Base-by-base conservation (phyloP, 2,113 vertebrate species). In the Alligator sinensis region DNA sequence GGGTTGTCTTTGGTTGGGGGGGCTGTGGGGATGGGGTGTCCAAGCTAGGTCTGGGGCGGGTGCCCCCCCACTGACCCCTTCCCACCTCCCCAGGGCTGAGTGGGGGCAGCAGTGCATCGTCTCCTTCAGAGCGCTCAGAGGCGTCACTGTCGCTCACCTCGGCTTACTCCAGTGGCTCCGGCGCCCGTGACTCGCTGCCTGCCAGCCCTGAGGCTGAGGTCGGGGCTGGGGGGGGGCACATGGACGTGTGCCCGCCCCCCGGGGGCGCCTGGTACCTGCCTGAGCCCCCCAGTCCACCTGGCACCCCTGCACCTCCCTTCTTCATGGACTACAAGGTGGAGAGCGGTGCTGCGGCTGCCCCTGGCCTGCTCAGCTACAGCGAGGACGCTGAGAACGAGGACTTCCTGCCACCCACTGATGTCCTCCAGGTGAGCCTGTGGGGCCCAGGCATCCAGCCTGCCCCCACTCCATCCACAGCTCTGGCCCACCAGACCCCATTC, bases 31-130 rank as follows among this genome's bases (percentile, higher is more conserved):
- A 18, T 18, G 18, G 12, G 59, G 59, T 18, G 59, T 98, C 98
- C 0, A 98, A 98, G 77, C 97, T 98, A 97, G 9, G 89, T 97
- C 96, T 94, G 98, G 0, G 97, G 98, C 13, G 98, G 98, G 0
- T 95, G 98, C 0, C 98, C 98, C 98, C 98, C 98, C 0, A 98
- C 98, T 75, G 99, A 99, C 96, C 99, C 98, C 59, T 12, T 60
- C 59, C 59, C 59, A 12, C 64, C 99, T 98, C 24, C 98, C 98
- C 30, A 98, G 97, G 0, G 97, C 98, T 34, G 34, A 34, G 34
- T 34, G 34, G 34, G 34, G 34, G 34, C 34, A 34, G 34, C 34
- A 34, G 34, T 34, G 34, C 34, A 34, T 34, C 34, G 34, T 34
- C 34, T 4, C 34, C 34, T 4, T 34, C 34, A 34, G 34, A 34